These are phyloP conservation scores for Ormyrus thymus DNA, from an alignment of 2,888 invertebrate species.

Conservation along the genomic window DNA sequence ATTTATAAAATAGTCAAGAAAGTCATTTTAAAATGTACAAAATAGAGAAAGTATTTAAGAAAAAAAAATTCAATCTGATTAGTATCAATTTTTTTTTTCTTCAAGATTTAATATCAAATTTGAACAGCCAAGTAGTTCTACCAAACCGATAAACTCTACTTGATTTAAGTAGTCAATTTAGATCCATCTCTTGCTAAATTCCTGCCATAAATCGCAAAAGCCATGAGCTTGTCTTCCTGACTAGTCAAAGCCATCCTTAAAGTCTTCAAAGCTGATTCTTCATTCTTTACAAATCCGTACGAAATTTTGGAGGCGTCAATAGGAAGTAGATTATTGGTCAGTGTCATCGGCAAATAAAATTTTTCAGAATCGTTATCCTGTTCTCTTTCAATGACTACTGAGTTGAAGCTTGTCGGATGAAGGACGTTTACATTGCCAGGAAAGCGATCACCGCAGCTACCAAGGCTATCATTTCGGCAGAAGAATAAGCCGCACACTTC, in stretches of 20 bases:
- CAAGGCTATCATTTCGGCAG: slow-evolving; percentile 56
- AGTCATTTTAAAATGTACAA: no score
- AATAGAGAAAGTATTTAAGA: no score
- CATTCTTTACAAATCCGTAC: neutral
- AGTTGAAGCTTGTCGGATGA: slow-evolving; percentile 59
- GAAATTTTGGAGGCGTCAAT: slow-evolving; percentile 20
- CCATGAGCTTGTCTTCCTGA: slow-evolving; percentile 57
- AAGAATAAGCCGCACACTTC: slow-evolving; percentile 62
- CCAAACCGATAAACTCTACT: no score
- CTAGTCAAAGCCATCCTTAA: slow-evolving; percentile 55
- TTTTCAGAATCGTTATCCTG: slow-evolving; percentile 43
- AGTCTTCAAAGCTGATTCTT: neutral
- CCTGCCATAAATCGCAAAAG: slow-evolving; percentile 62
- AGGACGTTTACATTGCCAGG: slow-evolving; percentile 56
- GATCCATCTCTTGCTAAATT: slow-evolving; percentile 57
- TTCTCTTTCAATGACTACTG: slow-evolving; percentile 57
- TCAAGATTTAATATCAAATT: no score
- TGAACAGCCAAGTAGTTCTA: no score
- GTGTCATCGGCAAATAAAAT: slow-evolving; percentile 49
- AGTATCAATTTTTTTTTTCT: no score
- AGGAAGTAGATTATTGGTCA: slow-evolving; percentile 10
- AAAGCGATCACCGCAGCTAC: slow-evolving; percentile 58
- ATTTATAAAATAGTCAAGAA: no score
- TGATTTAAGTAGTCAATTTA: neutral
- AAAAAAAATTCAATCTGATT: no score